These are phyloP conservation scores for Actenoides lindsayi DNA, from an alignment of 2,113 vertebrate genomes.

Conservation along the genomic window DNA sequence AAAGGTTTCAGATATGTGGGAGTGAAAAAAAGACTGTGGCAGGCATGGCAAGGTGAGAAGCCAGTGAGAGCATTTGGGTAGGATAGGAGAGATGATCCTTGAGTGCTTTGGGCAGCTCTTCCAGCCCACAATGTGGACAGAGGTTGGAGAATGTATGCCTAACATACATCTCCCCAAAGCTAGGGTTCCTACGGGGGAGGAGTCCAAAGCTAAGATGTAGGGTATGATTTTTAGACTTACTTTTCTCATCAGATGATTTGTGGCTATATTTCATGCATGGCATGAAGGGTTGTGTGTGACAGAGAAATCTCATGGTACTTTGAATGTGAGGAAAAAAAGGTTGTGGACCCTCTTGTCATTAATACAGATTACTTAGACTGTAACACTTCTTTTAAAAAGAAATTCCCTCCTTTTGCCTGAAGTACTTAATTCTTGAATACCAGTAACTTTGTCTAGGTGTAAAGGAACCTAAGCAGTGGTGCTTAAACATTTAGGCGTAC, in stretches of 20 bases:
- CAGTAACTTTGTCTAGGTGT: not conserved
- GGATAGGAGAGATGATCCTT: not conserved
- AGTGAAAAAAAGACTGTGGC: not conserved
- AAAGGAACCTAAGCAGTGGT: not conserved
- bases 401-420: not conserved
- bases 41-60: not conserved
- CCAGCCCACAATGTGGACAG: rapidly evolving
- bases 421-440: not conserved
- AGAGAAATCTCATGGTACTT: not conserved
- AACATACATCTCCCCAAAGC: rapidly evolving
- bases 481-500: not conserved
- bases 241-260: not conserved
- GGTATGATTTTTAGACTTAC: not conserved
- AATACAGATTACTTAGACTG: not conserved
- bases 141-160: not conserved
- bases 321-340: not conserved
- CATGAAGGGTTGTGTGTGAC: not conserved
- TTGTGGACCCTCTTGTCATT: not conserved
- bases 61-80: not conserved
- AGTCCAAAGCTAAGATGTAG: not conserved
- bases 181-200: rapidly evolving
- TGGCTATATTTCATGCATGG: rapidly evolving
- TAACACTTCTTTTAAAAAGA: not conserved
- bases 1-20: rapidly evolving
- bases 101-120: not conserved